phyloP scores from a whole-genome alignment of 2,888 invertebrate genomes.

The Tipula confusa region DNA sequence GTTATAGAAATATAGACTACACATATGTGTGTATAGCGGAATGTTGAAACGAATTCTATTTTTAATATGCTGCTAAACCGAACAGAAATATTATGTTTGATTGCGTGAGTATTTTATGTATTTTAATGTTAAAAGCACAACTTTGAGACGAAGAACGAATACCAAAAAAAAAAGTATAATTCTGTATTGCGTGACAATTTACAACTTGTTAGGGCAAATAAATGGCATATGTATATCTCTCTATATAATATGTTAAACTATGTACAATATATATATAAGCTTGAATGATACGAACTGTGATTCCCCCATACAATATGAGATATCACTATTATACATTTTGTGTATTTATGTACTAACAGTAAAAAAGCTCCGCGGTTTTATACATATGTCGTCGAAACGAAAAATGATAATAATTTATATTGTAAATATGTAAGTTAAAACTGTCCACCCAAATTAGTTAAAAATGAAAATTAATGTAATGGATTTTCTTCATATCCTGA shows the following conservation, averaged over 20 bases:
- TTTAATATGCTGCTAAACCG: slow-evolving; percentile 3
- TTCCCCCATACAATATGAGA: neutral
- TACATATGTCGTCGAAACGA: neutral
- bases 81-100: neutral
- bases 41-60: neutral
- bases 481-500: neutral
- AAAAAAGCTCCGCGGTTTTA: neutral
- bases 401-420: neutral
- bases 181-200: neutral
- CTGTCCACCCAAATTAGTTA: neutral
- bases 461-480: slow-evolving; percentile 20
- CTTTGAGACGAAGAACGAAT: neutral
- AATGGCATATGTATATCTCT: slow-evolving; percentile 3
- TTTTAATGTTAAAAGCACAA: slow-evolving; percentile 3
- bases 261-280: neutral
- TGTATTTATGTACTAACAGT: neutral
- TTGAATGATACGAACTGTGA: neutral
- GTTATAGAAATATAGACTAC: neutral
- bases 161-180: neutral
- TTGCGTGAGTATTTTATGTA: slow-evolving; percentile 15
- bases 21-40: neutral
- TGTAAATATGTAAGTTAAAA: slow-evolving; percentile 12
- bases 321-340: neutral
- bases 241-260: neutral
- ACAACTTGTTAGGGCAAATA: slow-evolving; percentile 20